Evolutionary conservation across 2,113 vertebrate species (phyloP).

Genomic region (Pterocles burchelli): DNA sequence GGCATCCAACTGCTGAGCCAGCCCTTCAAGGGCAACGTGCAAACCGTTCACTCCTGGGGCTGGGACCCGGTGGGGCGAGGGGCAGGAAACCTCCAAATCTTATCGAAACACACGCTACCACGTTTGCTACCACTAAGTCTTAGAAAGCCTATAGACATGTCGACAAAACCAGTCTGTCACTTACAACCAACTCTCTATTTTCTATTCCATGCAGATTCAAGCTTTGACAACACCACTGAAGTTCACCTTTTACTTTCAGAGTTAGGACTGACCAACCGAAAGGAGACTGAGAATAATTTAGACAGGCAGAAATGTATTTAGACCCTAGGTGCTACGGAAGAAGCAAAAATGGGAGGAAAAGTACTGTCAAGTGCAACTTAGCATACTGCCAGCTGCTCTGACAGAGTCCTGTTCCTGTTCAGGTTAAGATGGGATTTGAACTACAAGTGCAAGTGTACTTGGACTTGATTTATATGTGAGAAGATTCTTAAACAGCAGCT

Average conservation of each 20-base stretch:
- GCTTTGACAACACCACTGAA: slow-evolving; percentile 62
- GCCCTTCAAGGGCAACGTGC: background rate
- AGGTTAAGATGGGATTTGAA: slow-evolving; percentile 4
- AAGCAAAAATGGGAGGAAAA: background rate
- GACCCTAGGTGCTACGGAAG: slow-evolving; percentile 8
- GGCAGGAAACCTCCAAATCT: slow-evolving; percentile 33
- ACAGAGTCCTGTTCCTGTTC: background rate
- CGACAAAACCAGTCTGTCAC: slow-evolving; percentile 67
- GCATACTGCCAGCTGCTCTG: background rate
- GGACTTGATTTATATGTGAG: background rate
- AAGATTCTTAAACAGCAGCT: slow-evolving; percentile 23
- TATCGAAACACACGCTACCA: slow-evolving; percentile 40
- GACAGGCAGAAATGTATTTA: slow-evolving; percentile 57
- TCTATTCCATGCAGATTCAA: slow-evolving; percentile 69
- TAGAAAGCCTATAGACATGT: slow-evolving; percentile 66
- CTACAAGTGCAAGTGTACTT: slow-evolving; percentile 18
- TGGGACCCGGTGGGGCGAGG: background rate
- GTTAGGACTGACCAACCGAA: slow-evolving; percentile 43
- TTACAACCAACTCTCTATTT: slow-evolving; percentile 65
- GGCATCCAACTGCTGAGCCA: background rate
- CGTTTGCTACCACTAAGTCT: slow-evolving; percentile 59
- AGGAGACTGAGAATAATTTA: slow-evolving; percentile 33
- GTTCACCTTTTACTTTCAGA: slow-evolving; percentile 61
- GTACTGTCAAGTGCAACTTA: background rate
- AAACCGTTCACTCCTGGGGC: slow-evolving; percentile 10